Percentiles rank a stretch among this genome's conserved stretches.
Evolutionary conservation across 2,888 invertebrate species (phyloP).

Genomic region (Nebria brevicollis): DNA sequence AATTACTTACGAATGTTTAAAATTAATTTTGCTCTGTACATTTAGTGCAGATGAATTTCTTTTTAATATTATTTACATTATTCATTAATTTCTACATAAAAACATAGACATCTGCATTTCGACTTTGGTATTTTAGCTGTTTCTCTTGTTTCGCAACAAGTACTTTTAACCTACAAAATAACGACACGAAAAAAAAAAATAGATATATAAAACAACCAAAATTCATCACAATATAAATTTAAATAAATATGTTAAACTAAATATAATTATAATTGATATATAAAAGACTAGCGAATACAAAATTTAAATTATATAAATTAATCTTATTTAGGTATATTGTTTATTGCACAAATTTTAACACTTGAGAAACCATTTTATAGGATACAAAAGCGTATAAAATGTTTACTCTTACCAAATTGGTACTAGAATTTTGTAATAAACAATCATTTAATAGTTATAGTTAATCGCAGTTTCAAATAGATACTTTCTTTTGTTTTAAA

Average conservation of each 20-base stretch:
- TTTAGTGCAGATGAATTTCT: constrained; percentile 24
- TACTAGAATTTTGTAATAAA: background rate
- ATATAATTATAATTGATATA: background rate
- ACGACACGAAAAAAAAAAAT: background rate
- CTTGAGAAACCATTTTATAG: no score
- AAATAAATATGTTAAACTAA: background rate
- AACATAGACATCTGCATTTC: constrained; percentile 36
- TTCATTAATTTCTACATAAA: background rate
- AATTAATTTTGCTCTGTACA: constrained; percentile 30
- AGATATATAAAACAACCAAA: background rate
- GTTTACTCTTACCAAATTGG: background rate
- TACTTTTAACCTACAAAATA: background rate
- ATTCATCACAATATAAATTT: background rate
- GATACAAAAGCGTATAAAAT: no score
- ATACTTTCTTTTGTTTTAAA: background rate
- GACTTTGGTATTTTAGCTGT: constrained; percentile 41
- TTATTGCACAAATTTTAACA: no score
- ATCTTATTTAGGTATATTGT: background rate
- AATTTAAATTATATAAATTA: background rate
- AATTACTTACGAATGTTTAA: constrained; percentile 19
- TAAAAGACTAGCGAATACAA: background rate
- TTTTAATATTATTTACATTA: constrained; percentile 27
- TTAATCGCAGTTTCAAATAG: background rate
- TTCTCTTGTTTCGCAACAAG: constrained; percentile 18
- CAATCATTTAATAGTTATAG: background rate